Evolutionary conservation across 2,113 vertebrate genomes (phyloP).

Genomic region (Hemiprocne comata): DNA sequence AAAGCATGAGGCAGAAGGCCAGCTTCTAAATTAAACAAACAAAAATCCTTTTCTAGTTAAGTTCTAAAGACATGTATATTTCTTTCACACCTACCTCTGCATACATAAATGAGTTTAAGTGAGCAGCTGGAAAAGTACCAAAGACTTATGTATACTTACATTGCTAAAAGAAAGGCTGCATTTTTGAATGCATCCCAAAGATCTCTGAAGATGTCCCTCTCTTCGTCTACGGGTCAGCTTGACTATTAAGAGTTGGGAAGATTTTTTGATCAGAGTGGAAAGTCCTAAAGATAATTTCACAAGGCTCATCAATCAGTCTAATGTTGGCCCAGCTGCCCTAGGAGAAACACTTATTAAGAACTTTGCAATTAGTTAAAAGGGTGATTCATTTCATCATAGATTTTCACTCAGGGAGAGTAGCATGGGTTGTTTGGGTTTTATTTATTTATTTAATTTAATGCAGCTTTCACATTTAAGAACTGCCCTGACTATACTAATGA

Average conservation of each 20-base stretch:
- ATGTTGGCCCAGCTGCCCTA: not conserved
- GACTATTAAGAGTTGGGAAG: not conserved
- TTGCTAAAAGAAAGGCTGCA: not conserved
- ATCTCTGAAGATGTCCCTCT: not conserved
- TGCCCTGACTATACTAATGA: not conserved
- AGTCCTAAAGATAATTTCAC: not conserved
- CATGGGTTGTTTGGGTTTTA: not conserved
- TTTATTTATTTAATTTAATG: not conserved
- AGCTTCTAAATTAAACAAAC: slow-evolving; percentile 40
- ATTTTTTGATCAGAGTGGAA: not conserved
- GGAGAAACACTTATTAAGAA: not conserved
- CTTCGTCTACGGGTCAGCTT: not conserved
- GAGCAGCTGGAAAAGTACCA: not conserved
- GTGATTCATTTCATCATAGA: not conserved
- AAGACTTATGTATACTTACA: not conserved
- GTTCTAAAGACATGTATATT: not conserved
- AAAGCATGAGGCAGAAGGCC: not conserved
- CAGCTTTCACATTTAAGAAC: not conserved
- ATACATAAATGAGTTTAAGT: not conserved
- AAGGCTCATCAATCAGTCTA: not conserved
- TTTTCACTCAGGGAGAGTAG: not conserved
- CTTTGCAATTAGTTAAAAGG: not conserved
- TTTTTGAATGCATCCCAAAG: not conserved
- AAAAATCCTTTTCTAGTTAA: not conserved
- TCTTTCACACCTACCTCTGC: slow-evolving; percentile 5